A percentile compares a stretch with the other conserved stretches of the same genome.
These are phyloP conservation scores for Orius insidiosus DNA, from an alignment of 1,140 invertebrate genomes.

Conservation along the genomic window DNA sequence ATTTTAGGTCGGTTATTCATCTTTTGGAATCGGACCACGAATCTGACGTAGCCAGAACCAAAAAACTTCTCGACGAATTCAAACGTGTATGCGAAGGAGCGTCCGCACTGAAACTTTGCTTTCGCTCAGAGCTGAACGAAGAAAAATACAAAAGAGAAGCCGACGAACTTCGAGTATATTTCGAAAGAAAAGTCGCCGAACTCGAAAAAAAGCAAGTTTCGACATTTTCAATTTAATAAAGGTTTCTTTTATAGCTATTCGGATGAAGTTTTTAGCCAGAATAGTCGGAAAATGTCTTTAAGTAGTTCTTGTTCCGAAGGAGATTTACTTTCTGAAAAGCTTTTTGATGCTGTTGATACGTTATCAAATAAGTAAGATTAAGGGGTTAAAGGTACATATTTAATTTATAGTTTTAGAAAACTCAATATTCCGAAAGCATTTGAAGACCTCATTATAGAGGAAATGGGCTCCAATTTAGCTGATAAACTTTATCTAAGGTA, in stretches of 20 bases:
- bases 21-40: conserved; percentile 15
- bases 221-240: conserved; percentile 1
- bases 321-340: no score
- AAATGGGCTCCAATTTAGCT: no score
- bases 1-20: conserved; percentile 16
- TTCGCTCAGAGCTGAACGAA: conserved; percentile 33
- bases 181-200: conserved; percentile 56
- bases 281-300: no score
- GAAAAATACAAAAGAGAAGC: conserved; percentile 48
- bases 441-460: no score
- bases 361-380: no score
- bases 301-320: no score
- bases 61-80: conserved; percentile 8
- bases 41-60: conserved; percentile 12
- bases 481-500: no score
- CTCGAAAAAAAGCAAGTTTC: conserved; percentile 50
- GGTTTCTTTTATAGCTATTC: conserved; percentile 28
- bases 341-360: no score
- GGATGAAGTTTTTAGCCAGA: conserved; percentile 48
- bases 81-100: conserved; percentile 6
- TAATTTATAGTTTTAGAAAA: no score
- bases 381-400: no score
- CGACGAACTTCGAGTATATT: conserved; percentile 57
- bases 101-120: conserved; percentile 25
- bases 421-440: no score